Base-by-base conservation (phyloP, 92 coral and sea anemone genomes). In the Phymanthus crucifer region DNA sequence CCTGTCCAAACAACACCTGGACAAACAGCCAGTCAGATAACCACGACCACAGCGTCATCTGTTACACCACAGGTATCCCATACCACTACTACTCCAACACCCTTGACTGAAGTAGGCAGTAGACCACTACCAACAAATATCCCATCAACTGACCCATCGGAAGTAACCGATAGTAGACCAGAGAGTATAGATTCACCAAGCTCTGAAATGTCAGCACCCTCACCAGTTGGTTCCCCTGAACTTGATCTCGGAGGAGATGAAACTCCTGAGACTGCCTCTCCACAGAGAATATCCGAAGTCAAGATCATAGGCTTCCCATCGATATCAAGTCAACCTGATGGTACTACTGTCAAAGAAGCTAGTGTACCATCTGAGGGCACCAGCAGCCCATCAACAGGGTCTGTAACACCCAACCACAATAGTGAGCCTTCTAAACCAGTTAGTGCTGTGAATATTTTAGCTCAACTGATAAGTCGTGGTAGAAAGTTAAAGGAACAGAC, bases 191-290 rank as follows among this genome's bases (percentile, higher is more conserved):
- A 73, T 58, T 96, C 99, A 32, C 99, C 99, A 29, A 88, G 90
- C 54, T 96, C 99, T 23, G 98, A 87, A 69, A 76, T 80, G 57
- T 96, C 99, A 48, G 98, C 98, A 13, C 99, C 99, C 13, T 96
- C 99, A 23, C 99, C 99, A 3, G 89, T 86, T 21, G 99, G 99
- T 3, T 96, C 99, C 18, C 99, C 99, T 0, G 99, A 96, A 78
- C 80, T 96, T 38, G 90, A 89, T 52, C 87, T 96, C 29, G 98
- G 87, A 13, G 90, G 90, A 29, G 91, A 90, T 23, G 91, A 88
- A 48, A 81, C 98, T 35, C 86, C 87, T n/a, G 85, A 89, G 37
- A 87, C 93, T 58, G 83, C 90, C n/a, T 85, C 91, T 32, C 89
- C 91, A 24, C 81, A 80, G 26, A 86, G 87, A 35, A 87, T 82